Percentiles rank a stretch among this genome's conserved stretches.
phyloP scores from a whole-genome alignment of 1,140 invertebrate genomes.

The Helicoverpa zea region DNA sequence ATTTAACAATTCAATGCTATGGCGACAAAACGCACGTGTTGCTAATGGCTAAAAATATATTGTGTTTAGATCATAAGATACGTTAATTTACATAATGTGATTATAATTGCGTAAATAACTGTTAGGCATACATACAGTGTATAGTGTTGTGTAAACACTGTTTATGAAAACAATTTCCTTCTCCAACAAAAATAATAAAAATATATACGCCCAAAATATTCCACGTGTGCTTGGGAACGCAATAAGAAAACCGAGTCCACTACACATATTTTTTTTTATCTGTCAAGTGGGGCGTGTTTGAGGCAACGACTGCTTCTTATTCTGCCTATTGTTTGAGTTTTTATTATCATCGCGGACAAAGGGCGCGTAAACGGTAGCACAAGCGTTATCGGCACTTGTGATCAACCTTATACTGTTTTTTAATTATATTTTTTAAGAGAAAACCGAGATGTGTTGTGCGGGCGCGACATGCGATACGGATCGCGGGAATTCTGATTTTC shows the following conservation, averaged over 20 bases:
- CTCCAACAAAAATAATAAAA: too few relatives aligned
- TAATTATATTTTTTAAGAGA: constrained; percentile 64
- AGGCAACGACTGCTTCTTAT: constrained; percentile 70
- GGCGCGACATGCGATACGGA: constrained; percentile 71
- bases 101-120: too few relatives aligned
- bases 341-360: constrained; percentile 81
- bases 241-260: constrained; percentile 73
- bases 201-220: constrained; percentile 3
- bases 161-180: too few relatives aligned
- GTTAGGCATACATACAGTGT: too few relatives aligned
- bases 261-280: constrained; percentile 75
- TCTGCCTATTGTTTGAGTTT: constrained; percentile 80
- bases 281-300: constrained; percentile 74
- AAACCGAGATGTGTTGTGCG: constrained; percentile 73
- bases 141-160: too few relatives aligned
- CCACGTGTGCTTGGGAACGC: constrained; percentile 66
- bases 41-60: constrained; percentile 41
- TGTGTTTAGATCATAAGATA: constrained; percentile 22
- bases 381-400: constrained; percentile 80
- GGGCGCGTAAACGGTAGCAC: constrained; percentile 83
- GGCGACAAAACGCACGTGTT: constrained; percentile 66
- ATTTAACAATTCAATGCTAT: constrained; percentile 61
- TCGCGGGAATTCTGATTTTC: constrained; percentile 59
- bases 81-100: background rate
- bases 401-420: constrained; percentile 82